Conservation (phyloP, 2,797 vertebrate species). For the Phoeniculus purpureus region DNA sequence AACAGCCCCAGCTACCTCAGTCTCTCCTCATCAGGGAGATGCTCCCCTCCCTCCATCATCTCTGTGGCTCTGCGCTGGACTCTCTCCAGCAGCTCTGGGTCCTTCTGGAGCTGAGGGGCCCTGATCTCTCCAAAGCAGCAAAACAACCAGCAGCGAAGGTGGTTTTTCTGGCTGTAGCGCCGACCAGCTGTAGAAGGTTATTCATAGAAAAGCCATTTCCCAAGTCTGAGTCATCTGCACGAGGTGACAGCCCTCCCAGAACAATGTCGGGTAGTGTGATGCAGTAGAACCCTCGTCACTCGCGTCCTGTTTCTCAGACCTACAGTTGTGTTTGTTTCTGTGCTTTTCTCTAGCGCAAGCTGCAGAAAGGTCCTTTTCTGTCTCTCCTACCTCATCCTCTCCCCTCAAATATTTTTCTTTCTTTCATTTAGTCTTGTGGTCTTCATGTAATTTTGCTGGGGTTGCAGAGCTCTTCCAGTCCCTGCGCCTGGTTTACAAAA, state of each 20-base stretch:
- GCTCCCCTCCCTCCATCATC: too few species aligned
- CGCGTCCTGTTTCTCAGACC: neutral
- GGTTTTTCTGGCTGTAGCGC: neutral
- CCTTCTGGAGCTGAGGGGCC: too few species aligned
- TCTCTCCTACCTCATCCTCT: neutral
- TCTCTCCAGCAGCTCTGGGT: too few species aligned
- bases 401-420: constrained; percentile 42
- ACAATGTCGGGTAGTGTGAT: neutral
- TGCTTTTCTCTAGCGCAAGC: neutral
- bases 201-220: constrained; percentile 30
- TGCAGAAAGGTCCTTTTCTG: neutral
- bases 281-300: neutral
- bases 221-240: constrained; percentile 34
- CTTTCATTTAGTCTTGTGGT: constrained; percentile 41
- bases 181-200: neutral
- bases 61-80: too few species aligned
- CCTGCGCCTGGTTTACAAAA: neutral
- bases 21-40: too few species aligned
- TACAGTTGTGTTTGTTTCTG: neutral
- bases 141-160: neutral
- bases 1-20: too few species aligned
- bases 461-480: constrained; percentile 15
- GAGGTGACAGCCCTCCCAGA: neutral
- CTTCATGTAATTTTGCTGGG: constrained; percentile 16
- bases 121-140: neutral